These are phyloP conservation scores for Oreochromis tanganicae DNA, from an alignment of 2,113 vertebrate genomes.

Conservation along the genomic window DNA sequence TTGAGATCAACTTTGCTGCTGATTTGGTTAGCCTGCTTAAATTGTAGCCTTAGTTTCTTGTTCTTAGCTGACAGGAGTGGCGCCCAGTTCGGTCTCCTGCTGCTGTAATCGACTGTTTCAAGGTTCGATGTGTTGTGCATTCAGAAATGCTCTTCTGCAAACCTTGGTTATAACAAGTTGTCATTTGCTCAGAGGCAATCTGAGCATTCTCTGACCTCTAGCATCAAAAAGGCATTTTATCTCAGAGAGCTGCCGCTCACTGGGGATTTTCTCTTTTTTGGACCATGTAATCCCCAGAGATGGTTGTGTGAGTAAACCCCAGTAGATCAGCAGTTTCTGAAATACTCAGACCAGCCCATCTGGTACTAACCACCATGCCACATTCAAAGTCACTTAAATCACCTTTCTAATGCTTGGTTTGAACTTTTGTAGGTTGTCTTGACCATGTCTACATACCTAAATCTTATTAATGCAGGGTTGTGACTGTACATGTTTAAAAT, in stretches of 20 bases:
- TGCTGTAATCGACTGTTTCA: not conserved
- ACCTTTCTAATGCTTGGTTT: not conserved
- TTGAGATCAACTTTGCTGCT: not conserved
- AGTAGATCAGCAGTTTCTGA: not conserved
- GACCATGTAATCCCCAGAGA: not conserved
- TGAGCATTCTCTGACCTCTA: not conserved
- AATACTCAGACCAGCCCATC: not conserved
- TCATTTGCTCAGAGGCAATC: not conserved
- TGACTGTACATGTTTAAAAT: not conserved
- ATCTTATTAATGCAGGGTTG: not conserved
- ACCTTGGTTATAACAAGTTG: not conserved
- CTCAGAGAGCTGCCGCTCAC: not conserved
- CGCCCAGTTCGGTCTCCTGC: not conserved
- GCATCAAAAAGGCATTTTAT: not conserved
- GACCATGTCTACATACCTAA: not conserved
- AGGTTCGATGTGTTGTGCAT: not conserved
- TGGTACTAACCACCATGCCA: not conserved
- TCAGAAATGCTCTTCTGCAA: not conserved
- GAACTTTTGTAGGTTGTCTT: not conserved
- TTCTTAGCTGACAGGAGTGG: not conserved
- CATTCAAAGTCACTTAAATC: not conserved
- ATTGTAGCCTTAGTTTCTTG: not conserved
- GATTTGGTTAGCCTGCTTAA: not conserved
- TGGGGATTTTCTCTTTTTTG: not conserved
- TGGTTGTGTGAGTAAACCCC: not conserved